Evolutionary conservation across 1,140 invertebrate genomes (phyloP).

Genomic region (Caenorhabditis inopinata): DNA sequence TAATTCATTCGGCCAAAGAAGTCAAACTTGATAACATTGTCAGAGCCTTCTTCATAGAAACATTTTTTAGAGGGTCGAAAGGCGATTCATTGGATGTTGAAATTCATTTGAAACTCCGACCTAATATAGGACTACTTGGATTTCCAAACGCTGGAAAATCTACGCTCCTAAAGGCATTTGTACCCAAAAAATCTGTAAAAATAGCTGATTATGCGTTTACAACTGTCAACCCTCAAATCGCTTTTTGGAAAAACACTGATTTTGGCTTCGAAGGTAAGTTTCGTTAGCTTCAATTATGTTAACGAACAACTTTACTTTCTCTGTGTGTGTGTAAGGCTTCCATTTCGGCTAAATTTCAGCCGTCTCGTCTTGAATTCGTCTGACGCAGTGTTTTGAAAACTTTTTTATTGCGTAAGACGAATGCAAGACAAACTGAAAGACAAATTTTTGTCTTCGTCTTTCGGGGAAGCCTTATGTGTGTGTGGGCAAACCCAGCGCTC

Average conservation of each 20-base stretch:
- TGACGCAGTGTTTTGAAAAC: too few species aligned
- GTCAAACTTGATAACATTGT: neutral
- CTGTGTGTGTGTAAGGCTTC: too few species aligned
- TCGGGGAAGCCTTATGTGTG: too few species aligned
- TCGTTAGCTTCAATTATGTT: neutral
- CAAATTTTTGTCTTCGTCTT: too few species aligned
- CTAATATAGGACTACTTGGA: slow-evolving; percentile 64
- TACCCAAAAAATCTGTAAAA: slow-evolving; percentile 58
- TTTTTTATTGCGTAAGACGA: too few species aligned
- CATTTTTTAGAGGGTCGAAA: slow-evolving; percentile 55
- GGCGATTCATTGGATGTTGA: slow-evolving; percentile 51
- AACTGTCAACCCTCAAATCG: slow-evolving; percentile 46
- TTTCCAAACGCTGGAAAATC: slow-evolving; percentile 66
- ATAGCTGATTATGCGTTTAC: slow-evolving; percentile 64
- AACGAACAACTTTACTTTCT: too few species aligned
- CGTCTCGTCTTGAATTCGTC: too few species aligned
- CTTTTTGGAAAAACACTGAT: slow-evolving; percentile 27
- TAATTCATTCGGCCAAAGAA: neutral
- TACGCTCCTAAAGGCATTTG: slow-evolving; percentile 60
- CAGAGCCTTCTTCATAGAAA: too few species aligned
- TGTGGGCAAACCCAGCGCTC: too few species aligned
- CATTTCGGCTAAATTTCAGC: too few species aligned
- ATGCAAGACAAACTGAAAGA: too few species aligned
- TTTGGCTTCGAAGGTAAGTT: neutral
- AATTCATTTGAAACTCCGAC: slow-evolving; percentile 57